Percentiles rank a stretch among this genome's conserved stretches.
Evolutionary conservation across 2,888 invertebrate species (phyloP).

Genomic region (Diplazon laetatorius): DNA sequence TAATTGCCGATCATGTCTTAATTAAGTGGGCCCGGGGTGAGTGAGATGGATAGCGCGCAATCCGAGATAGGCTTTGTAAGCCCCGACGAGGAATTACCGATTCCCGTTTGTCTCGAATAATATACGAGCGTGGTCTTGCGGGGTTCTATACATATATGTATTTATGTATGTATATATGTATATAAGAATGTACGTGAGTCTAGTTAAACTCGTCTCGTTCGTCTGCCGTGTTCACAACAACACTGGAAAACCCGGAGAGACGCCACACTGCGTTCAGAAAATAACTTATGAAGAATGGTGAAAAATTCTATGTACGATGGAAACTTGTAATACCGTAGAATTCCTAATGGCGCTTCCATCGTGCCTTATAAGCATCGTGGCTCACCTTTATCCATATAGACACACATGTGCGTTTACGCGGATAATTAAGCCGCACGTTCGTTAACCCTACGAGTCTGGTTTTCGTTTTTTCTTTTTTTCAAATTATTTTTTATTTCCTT

Average conservation of each 20-base stretch:
- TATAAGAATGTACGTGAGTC: too few relatives aligned
- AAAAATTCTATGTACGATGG: constrained; percentile 1
- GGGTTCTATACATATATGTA: constrained; percentile 2
- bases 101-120: constrained; percentile 52
- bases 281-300: constrained; percentile 14
- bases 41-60: constrained; percentile 6
- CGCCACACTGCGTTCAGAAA: not conserved
- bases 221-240: not conserved
- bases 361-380: constrained; percentile 49
- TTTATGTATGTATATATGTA: too few relatives aligned
- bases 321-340: constrained; percentile 13
- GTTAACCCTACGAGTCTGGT: constrained; percentile 42
- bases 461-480: not conserved
- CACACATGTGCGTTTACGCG: constrained; percentile 47
- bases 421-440: constrained; percentile 54
- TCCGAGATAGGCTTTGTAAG: too few relatives aligned
- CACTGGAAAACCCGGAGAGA: too few relatives aligned
- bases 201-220: not conserved
- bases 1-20: constrained; percentile 73
- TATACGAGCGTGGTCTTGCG: constrained; percentile 38
- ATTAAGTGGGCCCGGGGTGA: constrained; percentile 67
- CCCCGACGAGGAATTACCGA: constrained; percentile 46
- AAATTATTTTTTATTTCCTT: too few relatives aligned
- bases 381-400: too few relatives aligned
- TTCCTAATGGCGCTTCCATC: constrained; percentile 35